A percentile compares a stretch with the other conserved stretches of the same genome.
phyloP scores from a whole-genome alignment of 2,113 vertebrate species.

The Megatriorchis doriae region DNA sequence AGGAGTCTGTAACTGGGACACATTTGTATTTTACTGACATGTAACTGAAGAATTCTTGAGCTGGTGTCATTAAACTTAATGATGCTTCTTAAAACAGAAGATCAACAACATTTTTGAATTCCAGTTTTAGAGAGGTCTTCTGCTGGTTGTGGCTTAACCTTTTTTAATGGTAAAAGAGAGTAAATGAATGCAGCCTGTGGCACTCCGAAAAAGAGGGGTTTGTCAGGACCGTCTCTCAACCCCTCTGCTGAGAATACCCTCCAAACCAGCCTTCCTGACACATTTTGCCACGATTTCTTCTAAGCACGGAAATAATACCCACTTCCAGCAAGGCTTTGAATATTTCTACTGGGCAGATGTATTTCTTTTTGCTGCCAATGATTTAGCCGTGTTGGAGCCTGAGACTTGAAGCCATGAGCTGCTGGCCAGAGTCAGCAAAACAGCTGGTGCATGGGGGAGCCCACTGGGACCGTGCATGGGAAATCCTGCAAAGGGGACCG shows the following conservation, averaged over 20 bases:
- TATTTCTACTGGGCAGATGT: background rate
- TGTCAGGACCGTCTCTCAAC: background rate
- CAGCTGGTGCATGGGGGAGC: background rate
- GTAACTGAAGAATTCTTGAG: background rate
- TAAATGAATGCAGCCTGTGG: background rate
- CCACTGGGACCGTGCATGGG: background rate
- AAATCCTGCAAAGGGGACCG: background rate
- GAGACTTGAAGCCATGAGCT: rapidly evolving
- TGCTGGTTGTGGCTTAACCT: background rate
- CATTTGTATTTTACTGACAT: background rate
- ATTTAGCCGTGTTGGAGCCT: background rate
- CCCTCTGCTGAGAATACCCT: background rate
- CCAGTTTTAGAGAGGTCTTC: background rate
- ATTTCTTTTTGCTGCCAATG: background rate
- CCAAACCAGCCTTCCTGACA: background rate
- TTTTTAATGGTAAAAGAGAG: background rate
- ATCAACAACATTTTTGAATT: background rate
- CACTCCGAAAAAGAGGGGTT: background rate
- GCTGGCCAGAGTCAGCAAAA: background rate
- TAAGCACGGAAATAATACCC: rapidly evolving
- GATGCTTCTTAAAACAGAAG: background rate
- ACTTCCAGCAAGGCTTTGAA: background rate
- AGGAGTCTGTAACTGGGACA: background rate
- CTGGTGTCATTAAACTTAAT: background rate
- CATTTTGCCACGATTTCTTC: background rate